Evolutionary conservation across 2,888 invertebrate genomes (phyloP), one percentile per base, ranked within the genome.

Genomic region (Heliconius hortense): DNA sequence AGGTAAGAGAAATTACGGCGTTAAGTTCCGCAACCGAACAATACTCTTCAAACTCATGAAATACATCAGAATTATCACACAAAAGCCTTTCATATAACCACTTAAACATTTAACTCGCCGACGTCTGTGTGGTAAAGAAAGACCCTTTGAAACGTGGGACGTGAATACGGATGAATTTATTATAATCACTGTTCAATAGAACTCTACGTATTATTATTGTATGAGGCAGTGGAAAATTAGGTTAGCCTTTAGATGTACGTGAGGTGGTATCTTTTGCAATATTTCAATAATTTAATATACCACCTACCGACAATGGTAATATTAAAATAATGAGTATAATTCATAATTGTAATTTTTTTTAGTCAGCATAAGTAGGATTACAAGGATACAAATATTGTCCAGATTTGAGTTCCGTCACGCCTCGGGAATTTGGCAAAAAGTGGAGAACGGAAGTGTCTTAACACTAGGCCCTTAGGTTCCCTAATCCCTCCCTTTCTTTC

Each of bases 51-150:
- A 39, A 66, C n/a, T 10, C 13, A 24, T 24, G 15, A 66, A 66
- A 15, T 13, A 13, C 21, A 39, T 66, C 15, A 56, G 11, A 53
- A 18, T 72, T 64, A 59, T 15, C 26, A 56, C 35, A 74, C 70
- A 74, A 74, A 64, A 39, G 53, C 70, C 64, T 56, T 69, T 70
- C 70, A 74, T 62, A 48, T 74, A n/a, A 56, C 70, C 70, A 70
- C 74, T 74, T 74, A 74, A 70, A 70, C n/a, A 70, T 74, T 74
- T 74, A 74, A 70, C 74, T 53, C 64, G 15, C 35, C 35, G 48
- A 35, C 69, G 59, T 48, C 62, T 53, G 62, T 60, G 7, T 53
- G n/a, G 28, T n/a, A 8, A 69, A 69, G 68, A 69, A 56, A 69
- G 31, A n/a, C 68, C 53, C 68, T 69, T 69, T 56, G n/a, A 56